Evolutionary conservation across 1,140 invertebrate species (phyloP).

Genomic region (Microplitis demolitor): DNA sequence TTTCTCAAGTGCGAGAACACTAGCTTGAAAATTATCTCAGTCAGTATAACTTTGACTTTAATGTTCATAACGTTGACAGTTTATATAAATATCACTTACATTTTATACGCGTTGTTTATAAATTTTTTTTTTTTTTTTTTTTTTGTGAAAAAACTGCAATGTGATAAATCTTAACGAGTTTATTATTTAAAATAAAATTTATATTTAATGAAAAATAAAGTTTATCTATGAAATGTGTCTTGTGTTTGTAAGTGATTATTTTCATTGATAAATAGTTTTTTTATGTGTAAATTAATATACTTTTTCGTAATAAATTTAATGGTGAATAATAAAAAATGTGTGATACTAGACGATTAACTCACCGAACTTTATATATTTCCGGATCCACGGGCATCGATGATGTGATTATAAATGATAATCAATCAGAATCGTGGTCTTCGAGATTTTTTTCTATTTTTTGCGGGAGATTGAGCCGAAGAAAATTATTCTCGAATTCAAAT

Average conservation of each 20-base stretch:
- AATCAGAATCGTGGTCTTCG: slow-evolving; percentile 27
- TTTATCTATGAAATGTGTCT: no score
- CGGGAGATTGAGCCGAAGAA: slow-evolving; percentile 16
- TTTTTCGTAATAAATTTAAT: neutral
- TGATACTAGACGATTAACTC: slow-evolving; percentile 33
- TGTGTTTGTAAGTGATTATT: no score
- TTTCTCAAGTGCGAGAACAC: neutral
- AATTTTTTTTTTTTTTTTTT: neutral
- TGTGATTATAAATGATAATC: neutral
- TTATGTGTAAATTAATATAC: neutral
- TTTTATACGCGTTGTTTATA: neutral
- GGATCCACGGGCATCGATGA: slow-evolving; percentile 18
- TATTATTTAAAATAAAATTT: no score
- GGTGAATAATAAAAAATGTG: slow-evolving; percentile 20
- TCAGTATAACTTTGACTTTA: neutral
- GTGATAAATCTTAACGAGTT: no score
- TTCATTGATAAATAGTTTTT: neutral
- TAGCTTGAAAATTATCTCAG: neutral
- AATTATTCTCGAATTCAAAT: slow-evolving; percentile 28
- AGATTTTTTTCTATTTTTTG: slow-evolving; percentile 34
- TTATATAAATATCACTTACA: neutral
- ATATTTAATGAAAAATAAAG: no score
- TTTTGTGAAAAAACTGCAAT: no score
- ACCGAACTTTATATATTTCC: slow-evolving; percentile 35
- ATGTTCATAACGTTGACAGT: neutral